Conservation (phyloP, 30 jellyfish, hydroid and myxozoan genomes). For the Sanderia malayensis region DNA sequence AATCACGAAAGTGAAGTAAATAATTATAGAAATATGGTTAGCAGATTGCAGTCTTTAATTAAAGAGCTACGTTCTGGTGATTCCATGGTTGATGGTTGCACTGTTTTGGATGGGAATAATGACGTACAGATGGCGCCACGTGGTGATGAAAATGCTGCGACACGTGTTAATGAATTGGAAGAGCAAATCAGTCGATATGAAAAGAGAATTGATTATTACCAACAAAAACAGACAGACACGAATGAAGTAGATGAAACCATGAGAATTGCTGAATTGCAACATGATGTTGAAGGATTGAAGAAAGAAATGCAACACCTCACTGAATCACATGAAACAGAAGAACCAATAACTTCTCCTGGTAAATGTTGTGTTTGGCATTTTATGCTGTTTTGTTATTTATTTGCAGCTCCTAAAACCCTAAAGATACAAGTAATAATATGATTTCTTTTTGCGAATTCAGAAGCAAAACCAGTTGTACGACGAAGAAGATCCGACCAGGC, state of each 20-base stretch:
- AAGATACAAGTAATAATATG: no score
- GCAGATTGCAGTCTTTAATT: conserved; percentile 39
- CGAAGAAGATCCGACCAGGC: conserved; percentile 61
- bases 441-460: no score
- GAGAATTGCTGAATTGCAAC: conserved; percentile 81
- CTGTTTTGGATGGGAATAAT: not conserved
- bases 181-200: conserved; percentile 91
- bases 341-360: no score
- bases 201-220: conserved; percentile 86
- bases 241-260: conserved; percentile 75
- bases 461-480: conserved; percentile 31
- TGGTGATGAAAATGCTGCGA: conserved; percentile 15
- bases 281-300: conserved; percentile 77
- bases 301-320: conserved; percentile 54
- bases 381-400: no score
- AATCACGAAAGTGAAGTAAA: conserved; percentile 62
- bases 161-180: conserved; percentile 66
- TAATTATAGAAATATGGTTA: conserved; percentile 33
- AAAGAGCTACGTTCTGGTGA: conserved; percentile 55
- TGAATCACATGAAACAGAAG: conserved; percentile 34
- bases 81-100: not conserved
- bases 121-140: not conserved
- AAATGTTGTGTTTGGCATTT: no score
- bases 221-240: conserved; percentile 76
- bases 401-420: no score